Conservation (phyloP, 1,140 invertebrate species). For the Manduca sexta region DNA sequence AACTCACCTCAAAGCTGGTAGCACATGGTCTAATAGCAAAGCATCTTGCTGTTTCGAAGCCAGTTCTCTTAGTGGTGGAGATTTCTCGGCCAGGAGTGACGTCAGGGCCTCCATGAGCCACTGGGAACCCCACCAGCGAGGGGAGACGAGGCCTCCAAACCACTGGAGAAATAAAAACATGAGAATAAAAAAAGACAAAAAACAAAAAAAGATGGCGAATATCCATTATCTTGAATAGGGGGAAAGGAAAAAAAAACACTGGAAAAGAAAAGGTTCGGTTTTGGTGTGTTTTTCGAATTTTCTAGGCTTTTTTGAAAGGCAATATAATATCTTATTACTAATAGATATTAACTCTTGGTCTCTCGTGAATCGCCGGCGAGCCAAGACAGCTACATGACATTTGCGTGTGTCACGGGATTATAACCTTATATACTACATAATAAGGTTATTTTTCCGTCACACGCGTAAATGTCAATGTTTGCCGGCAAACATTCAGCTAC, state of each 20-base stretch:
- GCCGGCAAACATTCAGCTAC: no score
- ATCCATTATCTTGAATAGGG: not conserved
- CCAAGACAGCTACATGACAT: no score
- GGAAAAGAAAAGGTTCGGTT: not conserved
- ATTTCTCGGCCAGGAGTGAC: constrained; percentile 52
- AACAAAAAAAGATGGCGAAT: not conserved
- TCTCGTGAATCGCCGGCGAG: no score
- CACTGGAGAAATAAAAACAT: constrained; percentile 45
- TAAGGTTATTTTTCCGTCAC: no score
- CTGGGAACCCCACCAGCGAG: constrained; percentile 67
- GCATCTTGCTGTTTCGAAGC: constrained; percentile 38
- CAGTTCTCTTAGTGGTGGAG: constrained; percentile 29
- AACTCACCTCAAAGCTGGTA: constrained; percentile 52
- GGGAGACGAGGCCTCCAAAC: constrained; percentile 66
- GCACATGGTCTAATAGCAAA: constrained; percentile 44
- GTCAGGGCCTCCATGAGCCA: constrained; percentile 69
- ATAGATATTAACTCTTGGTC: no score
- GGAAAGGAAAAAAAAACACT: not conserved
- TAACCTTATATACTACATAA: no score
- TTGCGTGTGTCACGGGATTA: no score
- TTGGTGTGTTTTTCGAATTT: no score
- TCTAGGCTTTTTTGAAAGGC: no score
- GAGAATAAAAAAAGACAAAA: not conserved
- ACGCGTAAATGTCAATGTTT: no score
- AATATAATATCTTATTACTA: no score